Evolutionary conservation across 2,797 vertebrate species (phyloP).

Genomic region (Benthosema pterotum): DNA sequence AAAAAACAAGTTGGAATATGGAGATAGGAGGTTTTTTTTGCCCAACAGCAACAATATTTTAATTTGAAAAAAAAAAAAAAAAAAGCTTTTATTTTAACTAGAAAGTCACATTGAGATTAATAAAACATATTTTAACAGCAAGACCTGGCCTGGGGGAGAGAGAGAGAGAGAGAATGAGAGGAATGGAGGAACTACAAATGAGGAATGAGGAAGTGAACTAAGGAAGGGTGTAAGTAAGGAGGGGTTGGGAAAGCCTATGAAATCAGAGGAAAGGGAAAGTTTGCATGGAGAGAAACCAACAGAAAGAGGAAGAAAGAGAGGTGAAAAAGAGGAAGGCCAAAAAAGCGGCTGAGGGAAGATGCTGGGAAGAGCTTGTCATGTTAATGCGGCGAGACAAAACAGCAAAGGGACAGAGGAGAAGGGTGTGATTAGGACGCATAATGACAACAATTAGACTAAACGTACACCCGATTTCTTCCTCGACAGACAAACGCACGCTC

Average conservation of each 20-base stretch:
- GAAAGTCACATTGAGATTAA: too few species aligned
- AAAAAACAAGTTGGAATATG: too few species aligned
- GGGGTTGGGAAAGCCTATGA: neutral
- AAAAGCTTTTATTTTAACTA: too few species aligned
- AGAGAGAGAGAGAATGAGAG: too few species aligned
- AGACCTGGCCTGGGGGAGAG: too few species aligned
- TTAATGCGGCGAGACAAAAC: neutral
- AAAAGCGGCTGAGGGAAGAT: constrained; percentile 1
- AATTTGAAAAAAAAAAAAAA: too few species aligned
- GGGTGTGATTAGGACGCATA: constrained; percentile 15
- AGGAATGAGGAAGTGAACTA: constrained; percentile 14
- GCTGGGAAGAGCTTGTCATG: neutral
- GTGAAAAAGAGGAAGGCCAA: neutral
- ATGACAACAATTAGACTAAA: constrained; percentile 21
- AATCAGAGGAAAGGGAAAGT: neutral
- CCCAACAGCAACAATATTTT: too few species aligned
- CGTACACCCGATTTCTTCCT: constrained; percentile 13
- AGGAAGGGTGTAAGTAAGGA: neutral
- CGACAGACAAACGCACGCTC: neutral
- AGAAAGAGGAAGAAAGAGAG: neutral
- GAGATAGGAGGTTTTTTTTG: too few species aligned
- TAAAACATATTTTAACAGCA: too few species aligned
- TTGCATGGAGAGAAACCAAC: neutral
- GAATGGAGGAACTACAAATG: constrained; percentile 26
- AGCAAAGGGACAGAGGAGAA: constrained; percentile 10